Conservation (phyloP, 1,140 invertebrate genomes). For the Mactra quadrangularis region DNA sequence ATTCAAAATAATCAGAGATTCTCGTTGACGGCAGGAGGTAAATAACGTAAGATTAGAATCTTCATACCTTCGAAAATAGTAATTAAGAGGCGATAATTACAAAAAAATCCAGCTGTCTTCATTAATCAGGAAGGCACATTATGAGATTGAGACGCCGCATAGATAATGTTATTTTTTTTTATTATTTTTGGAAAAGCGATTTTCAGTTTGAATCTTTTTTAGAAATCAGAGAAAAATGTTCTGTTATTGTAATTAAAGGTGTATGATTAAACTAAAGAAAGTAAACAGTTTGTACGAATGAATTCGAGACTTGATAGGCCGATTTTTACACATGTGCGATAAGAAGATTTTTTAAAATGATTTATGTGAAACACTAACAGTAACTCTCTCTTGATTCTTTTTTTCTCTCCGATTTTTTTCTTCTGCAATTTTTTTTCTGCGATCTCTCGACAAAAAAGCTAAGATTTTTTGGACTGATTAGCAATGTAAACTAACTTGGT, state of each 20-base stretch:
- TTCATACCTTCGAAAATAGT: slow-evolving; percentile 54
- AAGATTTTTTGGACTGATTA: too few relatives aligned
- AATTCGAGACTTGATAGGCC: too few relatives aligned
- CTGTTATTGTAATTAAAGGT: slow-evolving; percentile 42
- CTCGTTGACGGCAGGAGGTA: slow-evolving; percentile 9
- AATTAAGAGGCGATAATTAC: slow-evolving; percentile 61
- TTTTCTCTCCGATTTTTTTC: too few relatives aligned
- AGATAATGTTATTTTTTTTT: too few relatives aligned
- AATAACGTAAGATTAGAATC: slow-evolving; percentile 50
- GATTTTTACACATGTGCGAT: too few relatives aligned
- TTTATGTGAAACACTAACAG: too few relatives aligned
- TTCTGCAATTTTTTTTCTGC: too few relatives aligned
- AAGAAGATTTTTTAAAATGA: slow-evolving; percentile 4
- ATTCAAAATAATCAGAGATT: slow-evolving; percentile 54
- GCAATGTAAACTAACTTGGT: too few relatives aligned
- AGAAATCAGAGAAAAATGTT: neutral
- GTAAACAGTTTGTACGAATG: slow-evolving; percentile 19
- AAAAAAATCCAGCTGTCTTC: slow-evolving; percentile 57
- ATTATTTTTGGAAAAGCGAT: too few relatives aligned
- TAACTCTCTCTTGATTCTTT: too few relatives aligned
- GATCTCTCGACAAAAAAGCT: too few relatives aligned
- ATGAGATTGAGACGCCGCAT: slow-evolving; percentile 8
- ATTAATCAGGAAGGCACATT: slow-evolving; percentile 37
- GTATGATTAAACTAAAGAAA: slow-evolving; percentile 20
- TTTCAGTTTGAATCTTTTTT: too few relatives aligned